These are phyloP conservation scores for Pygmarrhopalites habei DNA, from an alignment of 1,140 invertebrate genomes.

Conservation along the genomic window DNA sequence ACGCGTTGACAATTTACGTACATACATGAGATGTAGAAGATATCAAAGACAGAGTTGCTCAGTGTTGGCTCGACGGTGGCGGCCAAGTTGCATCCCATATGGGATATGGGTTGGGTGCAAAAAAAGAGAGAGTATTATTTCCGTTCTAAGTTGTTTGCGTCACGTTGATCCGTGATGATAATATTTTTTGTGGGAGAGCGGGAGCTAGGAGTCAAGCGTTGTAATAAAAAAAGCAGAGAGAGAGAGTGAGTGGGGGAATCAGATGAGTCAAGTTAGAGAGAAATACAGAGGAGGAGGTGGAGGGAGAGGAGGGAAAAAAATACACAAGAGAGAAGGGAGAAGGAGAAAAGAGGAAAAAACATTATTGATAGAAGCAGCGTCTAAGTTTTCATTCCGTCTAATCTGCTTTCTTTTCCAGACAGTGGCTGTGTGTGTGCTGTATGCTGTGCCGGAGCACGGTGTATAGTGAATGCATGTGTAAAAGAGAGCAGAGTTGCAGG, in stretches of 20 bases:
- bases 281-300: background rate
- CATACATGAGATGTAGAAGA: no score
- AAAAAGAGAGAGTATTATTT: no score
- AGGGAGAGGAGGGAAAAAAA: no score
- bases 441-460: background rate
- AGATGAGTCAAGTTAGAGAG: background rate
- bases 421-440: no score
- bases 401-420: conserved; percentile 6
- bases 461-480: no score
- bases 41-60: no score
- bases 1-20: no score
- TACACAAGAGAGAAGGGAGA: background rate
- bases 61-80: no score
- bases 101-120: no score
- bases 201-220: background rate
- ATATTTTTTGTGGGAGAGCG: background rate
- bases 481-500: no score
- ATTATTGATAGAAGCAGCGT: conserved; percentile 8
- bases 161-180: background rate
- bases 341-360: conserved; percentile 3
- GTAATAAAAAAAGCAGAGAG: background rate
- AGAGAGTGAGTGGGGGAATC: background rate
- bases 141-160: background rate
- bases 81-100: no score
- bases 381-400: conserved; percentile 12